A percentile compares a stretch with the other conserved stretches of the same genome.
Conservation (phyloP, 2,113 vertebrate genomes). For the Pelobates fuscus region DNA sequence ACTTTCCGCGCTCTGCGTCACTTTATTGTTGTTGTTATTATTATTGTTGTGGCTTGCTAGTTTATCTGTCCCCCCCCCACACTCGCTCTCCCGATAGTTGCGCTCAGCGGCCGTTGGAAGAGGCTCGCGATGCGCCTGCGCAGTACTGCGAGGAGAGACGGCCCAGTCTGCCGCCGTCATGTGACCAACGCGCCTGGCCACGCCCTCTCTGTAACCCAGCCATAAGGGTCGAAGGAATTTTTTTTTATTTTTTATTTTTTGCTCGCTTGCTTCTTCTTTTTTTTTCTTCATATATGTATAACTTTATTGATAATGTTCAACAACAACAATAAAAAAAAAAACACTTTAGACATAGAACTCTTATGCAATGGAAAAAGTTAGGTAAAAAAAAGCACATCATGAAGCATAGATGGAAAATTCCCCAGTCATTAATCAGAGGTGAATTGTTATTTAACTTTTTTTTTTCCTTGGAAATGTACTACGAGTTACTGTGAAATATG, state of each 20-base stretch:
- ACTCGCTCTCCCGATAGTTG: slow-evolving; percentile 10
- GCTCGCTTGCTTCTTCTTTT: not conserved
- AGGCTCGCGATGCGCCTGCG: slow-evolving; percentile 15
- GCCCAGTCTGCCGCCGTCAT: slow-evolving; percentile 20
- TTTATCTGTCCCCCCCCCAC: not conserved
- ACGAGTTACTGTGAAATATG: no score
- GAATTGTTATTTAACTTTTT: no score
- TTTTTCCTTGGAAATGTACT: no score
- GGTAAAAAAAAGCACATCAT: no score
- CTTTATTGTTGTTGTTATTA: not conserved
- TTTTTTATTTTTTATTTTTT: no score
- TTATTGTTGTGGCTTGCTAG: not conserved
- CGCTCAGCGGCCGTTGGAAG: slow-evolving; percentile 31
- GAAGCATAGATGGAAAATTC: no score
- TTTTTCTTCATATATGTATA: slow-evolving; percentile 5
- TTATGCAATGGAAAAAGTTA: no score
- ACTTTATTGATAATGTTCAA: slow-evolving; percentile 18
- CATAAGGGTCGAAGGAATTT: not conserved
- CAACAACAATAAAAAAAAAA: not conserved
- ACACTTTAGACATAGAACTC: no score
- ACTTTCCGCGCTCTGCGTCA: not conserved
- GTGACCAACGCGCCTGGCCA: slow-evolving; percentile 9
- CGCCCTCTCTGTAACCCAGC: not conserved
- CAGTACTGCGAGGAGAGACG: not conserved
- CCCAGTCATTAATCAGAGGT: no score